A percentile compares a stretch with the other conserved stretches of the same genome.
These are phyloP conservation scores for Lottia gigantea DNA, from an alignment of 2,888 invertebrate species.

Conservation along the genomic window DNA sequence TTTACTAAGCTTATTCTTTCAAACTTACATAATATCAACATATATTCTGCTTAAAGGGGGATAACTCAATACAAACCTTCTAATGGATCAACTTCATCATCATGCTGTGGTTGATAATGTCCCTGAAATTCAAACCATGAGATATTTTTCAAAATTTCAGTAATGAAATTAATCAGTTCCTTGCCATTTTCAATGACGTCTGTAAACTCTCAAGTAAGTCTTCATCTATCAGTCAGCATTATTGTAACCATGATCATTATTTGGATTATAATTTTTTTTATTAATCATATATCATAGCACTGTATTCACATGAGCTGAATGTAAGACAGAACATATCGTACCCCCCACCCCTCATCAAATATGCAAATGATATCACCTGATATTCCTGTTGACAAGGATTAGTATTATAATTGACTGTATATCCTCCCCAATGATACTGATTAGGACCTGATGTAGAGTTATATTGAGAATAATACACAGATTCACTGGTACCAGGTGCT, in stretches of 20 bases:
- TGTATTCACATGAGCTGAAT: too few relatives aligned
- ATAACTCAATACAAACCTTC: constrained; percentile 8
- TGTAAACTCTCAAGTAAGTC: too few relatives aligned
- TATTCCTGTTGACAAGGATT: constrained; percentile 24
- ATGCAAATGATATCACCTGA: constrained; percentile 7
- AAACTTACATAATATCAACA: background rate
- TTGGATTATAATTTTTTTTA: too few relatives aligned
- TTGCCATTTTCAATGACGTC: too few relatives aligned
- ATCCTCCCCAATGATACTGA: constrained; percentile 46
- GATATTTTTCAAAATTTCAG: too few relatives aligned
- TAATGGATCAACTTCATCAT: background rate
- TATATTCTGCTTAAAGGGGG: constrained; percentile 15
- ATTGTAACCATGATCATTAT: too few relatives aligned
- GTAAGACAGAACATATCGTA: too few relatives aligned
- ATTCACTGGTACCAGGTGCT: background rate
- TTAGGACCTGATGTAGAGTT: constrained; percentile 27
- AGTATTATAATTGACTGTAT: constrained; percentile 43
- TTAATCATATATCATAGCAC: too few relatives aligned
- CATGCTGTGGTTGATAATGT: constrained; percentile 1
- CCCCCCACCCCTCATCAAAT: too few relatives aligned
- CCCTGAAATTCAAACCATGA: background rate
- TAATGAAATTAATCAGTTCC: too few relatives aligned
- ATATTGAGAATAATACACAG: background rate
- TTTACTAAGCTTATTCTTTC: too few relatives aligned
- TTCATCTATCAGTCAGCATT: too few relatives aligned